Evolutionary conservation across 2,888 invertebrate genomes (phyloP).

Genomic region (Incurvaria masculella): DNA sequence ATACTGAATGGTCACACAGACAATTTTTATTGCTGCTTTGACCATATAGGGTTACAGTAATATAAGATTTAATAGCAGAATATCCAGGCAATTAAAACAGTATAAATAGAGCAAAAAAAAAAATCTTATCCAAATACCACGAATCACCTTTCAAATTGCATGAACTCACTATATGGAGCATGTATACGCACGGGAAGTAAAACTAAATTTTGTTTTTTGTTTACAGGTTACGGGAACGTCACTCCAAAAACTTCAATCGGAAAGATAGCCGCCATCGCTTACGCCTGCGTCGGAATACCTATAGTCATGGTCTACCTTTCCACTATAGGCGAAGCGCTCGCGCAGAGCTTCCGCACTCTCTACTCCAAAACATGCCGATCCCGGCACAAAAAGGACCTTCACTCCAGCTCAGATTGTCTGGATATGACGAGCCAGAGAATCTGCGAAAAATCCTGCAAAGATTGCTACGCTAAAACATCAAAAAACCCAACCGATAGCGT

Average conservation of each 20-base stretch:
- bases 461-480: slow-evolving; percentile 21
- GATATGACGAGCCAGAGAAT: slow-evolving; percentile 19
- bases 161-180: no score
- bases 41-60: no score
- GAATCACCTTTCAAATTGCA: no score
- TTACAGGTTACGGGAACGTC: slow-evolving; percentile 80
- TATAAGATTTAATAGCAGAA: no score
- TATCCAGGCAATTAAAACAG: no score
- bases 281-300: slow-evolving; percentile 84
- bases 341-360: slow-evolving; percentile 71
- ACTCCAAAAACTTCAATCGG: slow-evolving; percentile 79
- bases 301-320: slow-evolving; percentile 85
- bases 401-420: slow-evolving; percentile 28
- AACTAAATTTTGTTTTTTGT: no score
- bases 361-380: slow-evolving; percentile 58
- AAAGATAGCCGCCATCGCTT: slow-evolving; percentile 76
- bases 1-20: no score
- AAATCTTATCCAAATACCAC: no score
- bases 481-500: slow-evolving; percentile 19
- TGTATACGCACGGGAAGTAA: no score
- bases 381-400: slow-evolving; percentile 22
- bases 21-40: no score
- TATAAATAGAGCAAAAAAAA: no score
- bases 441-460: slow-evolving; percentile 16
- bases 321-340: slow-evolving; percentile 81